phyloP scores from a whole-genome alignment of 2,888 invertebrate species.

The Gibbula magus region DNA sequence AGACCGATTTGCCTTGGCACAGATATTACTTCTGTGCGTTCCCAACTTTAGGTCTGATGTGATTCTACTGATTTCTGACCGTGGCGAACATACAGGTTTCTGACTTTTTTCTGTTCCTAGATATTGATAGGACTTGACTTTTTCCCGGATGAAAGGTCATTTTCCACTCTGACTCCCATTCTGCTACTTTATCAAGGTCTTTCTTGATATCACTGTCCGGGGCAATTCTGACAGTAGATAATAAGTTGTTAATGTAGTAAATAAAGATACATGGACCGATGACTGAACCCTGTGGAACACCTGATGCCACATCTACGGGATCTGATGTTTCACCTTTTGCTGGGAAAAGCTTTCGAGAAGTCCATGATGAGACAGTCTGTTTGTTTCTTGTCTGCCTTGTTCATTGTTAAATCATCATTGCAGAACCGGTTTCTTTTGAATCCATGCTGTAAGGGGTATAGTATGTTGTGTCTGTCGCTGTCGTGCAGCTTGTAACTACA shows the following conservation, averaged over 20 bases:
- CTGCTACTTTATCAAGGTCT: slow-evolving; percentile 3
- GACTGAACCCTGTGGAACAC: background rate
- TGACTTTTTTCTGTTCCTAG: background rate
- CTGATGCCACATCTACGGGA: background rate
- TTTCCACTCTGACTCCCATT: background rate
- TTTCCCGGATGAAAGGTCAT: slow-evolving; percentile 12
- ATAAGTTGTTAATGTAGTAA: background rate
- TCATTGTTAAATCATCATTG: slow-evolving; percentile 32
- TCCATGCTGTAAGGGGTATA: slow-evolving; percentile 42
- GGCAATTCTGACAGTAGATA: background rate
- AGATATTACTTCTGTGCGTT: background rate
- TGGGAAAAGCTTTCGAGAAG: slow-evolving; percentile 33
- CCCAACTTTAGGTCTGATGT: background rate
- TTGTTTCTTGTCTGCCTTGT: slow-evolving; percentile 32
- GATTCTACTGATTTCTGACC: background rate
- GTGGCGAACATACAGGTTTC: background rate
- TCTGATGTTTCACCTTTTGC: background rate
- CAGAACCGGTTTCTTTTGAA: slow-evolving; percentile 42
- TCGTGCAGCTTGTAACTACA: slow-evolving; percentile 36
- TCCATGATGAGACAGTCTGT: slow-evolving; percentile 43
- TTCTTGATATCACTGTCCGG: background rate
- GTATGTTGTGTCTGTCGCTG: slow-evolving; percentile 38
- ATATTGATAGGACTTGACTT: background rate
- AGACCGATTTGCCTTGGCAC: background rate
- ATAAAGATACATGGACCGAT: background rate